Conservation (phyloP, 2,888 invertebrate genomes). For the Dryobota labecula region DNA sequence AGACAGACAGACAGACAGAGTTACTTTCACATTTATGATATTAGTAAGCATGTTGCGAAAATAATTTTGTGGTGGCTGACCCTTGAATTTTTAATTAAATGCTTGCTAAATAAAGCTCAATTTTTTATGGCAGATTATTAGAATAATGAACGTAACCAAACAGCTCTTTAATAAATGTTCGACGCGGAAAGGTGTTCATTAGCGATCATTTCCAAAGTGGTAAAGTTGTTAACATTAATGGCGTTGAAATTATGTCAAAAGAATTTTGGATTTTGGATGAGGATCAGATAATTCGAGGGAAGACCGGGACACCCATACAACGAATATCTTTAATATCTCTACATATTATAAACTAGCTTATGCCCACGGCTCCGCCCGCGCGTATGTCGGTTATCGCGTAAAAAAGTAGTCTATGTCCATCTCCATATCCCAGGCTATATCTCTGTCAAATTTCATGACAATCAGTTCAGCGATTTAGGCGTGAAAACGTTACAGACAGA, state of each 20-base stretch:
- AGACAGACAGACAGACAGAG: no score
- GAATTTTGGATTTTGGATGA: background rate
- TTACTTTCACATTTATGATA: no score
- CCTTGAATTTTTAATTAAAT: slow-evolving; percentile 2
- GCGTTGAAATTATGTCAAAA: background rate
- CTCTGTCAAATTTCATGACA: no score
- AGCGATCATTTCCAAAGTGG: background rate
- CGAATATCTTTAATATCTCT: background rate
- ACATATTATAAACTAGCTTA: no score
- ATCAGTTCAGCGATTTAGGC: no score
- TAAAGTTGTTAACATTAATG: background rate
- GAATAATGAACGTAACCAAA: background rate
- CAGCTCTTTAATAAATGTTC: slow-evolving; percentile 10
- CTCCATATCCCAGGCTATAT: no score
- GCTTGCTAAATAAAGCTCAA: background rate
- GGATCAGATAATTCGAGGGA: background rate
- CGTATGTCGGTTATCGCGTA: no score
- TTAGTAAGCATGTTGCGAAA: background rate
- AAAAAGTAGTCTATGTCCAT: no score
- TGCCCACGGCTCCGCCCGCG: no score
- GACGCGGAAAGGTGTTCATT: background rate
- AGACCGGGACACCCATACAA: background rate
- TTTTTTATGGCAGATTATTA: background rate
- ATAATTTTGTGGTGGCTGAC: background rate
- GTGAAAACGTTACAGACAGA: no score